A percentile compares a stretch with the other conserved stretches of the same genome.
Conservation (phyloP, 2,888 invertebrate species). For the Mamestra brassicae region DNA sequence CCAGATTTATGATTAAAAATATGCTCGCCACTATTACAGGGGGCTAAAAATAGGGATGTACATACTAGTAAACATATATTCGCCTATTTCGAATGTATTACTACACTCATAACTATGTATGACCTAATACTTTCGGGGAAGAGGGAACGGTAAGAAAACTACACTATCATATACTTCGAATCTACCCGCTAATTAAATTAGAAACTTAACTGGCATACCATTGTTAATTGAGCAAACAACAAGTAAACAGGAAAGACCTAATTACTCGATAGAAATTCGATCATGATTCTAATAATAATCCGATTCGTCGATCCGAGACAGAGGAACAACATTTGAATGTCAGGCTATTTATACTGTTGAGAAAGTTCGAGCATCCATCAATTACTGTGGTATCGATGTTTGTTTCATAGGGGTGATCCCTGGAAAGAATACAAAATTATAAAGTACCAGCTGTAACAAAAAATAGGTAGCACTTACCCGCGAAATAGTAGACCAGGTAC, state of each 20-base stretch:
- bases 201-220: not conserved
- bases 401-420: conserved; percentile 56
- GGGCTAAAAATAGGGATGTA: not conserved
- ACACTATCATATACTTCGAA: not conserved
- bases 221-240: conserved; percentile 1
- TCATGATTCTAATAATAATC: conserved; percentile 69
- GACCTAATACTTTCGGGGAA: not conserved
- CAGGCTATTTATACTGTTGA: conserved; percentile 71
- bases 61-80: too few relatives aligned
- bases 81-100: not conserved
- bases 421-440: not conserved
- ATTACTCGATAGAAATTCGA: conserved; percentile 68
- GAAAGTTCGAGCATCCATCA: conserved; percentile 74
- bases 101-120: not conserved
- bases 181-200: conserved; percentile 28
- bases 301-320: conserved; percentile 47
- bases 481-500: too few relatives aligned
- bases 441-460: not conserved
- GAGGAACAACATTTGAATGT: conserved; percentile 69
- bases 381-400: conserved; percentile 67
- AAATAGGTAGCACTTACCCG: not conserved
- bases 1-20: not conserved
- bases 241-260: conserved; percentile 35
- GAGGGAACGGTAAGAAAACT: not conserved
- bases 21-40: not conserved